Evolutionary conservation across 2,888 invertebrate genomes (phyloP).

Genomic region (Erebia ligea): DNA sequence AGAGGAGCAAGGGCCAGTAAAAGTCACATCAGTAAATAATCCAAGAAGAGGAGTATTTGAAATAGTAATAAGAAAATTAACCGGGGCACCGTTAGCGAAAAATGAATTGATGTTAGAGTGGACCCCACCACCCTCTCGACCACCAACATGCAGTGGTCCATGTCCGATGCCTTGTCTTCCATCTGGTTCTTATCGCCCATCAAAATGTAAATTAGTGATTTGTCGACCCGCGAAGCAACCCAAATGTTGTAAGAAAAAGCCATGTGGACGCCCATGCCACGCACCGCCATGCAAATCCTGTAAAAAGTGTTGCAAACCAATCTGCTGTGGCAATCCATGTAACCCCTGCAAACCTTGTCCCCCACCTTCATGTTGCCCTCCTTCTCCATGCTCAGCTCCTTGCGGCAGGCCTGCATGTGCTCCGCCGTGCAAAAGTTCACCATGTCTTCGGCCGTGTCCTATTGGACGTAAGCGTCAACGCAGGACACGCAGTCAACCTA

Average conservation of each 20-base stretch:
- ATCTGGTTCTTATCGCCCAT: constrained; percentile 49
- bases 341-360: constrained; percentile 44
- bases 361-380: constrained; percentile 37
- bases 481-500: constrained; percentile 59
- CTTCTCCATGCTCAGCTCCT: constrained; percentile 38
- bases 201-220: constrained; percentile 61
- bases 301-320: constrained; percentile 48
- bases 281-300: constrained; percentile 42
- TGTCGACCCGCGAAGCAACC: constrained; percentile 55
- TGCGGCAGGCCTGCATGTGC: constrained; percentile 48
- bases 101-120: constrained; percentile 77
- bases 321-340: constrained; percentile 49
- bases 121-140: constrained; percentile 67
- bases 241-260: constrained; percentile 52
- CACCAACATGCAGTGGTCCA: constrained; percentile 51
- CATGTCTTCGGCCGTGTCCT: constrained; percentile 64
- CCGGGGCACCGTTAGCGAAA: constrained; percentile 69
- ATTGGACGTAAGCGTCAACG: constrained; percentile 58
- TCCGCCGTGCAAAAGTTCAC: constrained; percentile 58
- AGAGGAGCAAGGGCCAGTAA: constrained; percentile 61
- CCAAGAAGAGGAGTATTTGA: constrained; percentile 75
- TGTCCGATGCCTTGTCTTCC: constrained; percentile 47
- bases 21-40: constrained; percentile 63
- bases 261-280: constrained; percentile 47
- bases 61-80: constrained; percentile 68